Conservation (phyloP, 2,113 vertebrate species). For the Saguinus midas region DNA sequence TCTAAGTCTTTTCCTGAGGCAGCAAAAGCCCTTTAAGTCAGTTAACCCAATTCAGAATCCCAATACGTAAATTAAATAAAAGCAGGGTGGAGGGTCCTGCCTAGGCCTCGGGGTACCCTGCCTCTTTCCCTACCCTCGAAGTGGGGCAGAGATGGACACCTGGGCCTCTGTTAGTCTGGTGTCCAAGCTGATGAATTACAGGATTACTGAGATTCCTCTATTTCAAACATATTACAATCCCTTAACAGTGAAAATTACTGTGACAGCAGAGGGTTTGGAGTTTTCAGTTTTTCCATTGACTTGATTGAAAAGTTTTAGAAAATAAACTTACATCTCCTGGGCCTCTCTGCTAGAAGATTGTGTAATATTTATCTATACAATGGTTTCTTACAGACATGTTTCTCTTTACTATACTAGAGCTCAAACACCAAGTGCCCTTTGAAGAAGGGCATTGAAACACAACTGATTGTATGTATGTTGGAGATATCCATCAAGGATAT, state of each 20-base stretch:
- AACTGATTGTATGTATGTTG: not conserved
- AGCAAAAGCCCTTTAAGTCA: not conserved
- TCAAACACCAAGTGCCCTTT: not conserved
- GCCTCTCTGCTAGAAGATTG: not conserved
- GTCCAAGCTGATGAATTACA: too few species aligned
- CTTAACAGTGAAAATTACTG: not conserved
- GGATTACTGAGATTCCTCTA: not conserved
- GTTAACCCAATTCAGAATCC: not conserved
- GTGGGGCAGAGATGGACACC: not conserved
- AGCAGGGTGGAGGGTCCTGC: not conserved
- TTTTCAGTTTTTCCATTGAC: not conserved
- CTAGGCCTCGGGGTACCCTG: rapidly evolving
- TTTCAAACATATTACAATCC: not conserved
- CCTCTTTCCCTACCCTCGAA: not conserved
- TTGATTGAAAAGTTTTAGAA: conserved; percentile 15
- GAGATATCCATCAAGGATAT: not conserved
- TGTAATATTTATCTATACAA: not conserved
- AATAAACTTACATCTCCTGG: not conserved
- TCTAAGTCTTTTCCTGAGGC: not conserved
- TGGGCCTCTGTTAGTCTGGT: not conserved
- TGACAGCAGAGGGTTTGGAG: not conserved
- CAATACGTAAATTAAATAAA: not conserved
- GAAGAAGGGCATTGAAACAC: not conserved
- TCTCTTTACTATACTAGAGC: not conserved
- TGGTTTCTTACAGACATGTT: not conserved